phyloP scores from a whole-genome alignment of 2,888 invertebrate genomes.

The Esperia sulphurella region DNA sequence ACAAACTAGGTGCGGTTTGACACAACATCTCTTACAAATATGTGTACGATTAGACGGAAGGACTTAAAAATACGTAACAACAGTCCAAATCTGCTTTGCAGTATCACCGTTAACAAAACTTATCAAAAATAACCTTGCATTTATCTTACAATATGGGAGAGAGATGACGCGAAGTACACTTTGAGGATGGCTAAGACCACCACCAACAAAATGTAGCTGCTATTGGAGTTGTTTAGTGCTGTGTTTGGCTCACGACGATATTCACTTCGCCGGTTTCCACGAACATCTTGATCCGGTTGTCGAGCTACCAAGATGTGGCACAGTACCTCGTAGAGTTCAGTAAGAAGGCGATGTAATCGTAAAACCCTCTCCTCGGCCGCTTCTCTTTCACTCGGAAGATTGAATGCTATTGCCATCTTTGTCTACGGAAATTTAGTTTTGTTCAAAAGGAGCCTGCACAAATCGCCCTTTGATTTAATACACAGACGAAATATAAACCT shows the following conservation, averaged over 20 bases:
- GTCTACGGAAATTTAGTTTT: conserved; percentile 29
- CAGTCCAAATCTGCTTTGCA: conserved; percentile 74
- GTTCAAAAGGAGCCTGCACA: background rate
- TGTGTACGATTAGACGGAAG: conserved; percentile 50
- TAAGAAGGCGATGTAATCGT: conserved; percentile 76
- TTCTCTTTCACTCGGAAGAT: conserved; percentile 77
- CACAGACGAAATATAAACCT: no score
- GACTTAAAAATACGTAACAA: conserved; percentile 77
- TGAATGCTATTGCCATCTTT: conserved; percentile 80
- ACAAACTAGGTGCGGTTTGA: conserved; percentile 78
- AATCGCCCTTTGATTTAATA: background rate
- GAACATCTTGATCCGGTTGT: conserved; percentile 70
- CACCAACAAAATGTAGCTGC: conserved; percentile 77
- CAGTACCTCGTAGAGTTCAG: conserved; percentile 77
- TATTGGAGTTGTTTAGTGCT: conserved; percentile 79
- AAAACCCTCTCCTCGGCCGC: conserved; percentile 78
- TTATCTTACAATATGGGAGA: conserved; percentile 78
- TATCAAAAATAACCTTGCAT: conserved; percentile 59
- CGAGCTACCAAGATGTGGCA: conserved; percentile 77
- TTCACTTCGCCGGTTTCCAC: conserved; percentile 75
- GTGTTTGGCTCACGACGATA: conserved; percentile 71
- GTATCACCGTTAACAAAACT: conserved; percentile 69
- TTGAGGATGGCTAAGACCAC: conserved; percentile 76
- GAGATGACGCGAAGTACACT: conserved; percentile 72
- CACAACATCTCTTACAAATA: conserved; percentile 67